phyloP scores from a whole-genome alignment of 2,888 invertebrate species.

The Meta bourneti region DNA sequence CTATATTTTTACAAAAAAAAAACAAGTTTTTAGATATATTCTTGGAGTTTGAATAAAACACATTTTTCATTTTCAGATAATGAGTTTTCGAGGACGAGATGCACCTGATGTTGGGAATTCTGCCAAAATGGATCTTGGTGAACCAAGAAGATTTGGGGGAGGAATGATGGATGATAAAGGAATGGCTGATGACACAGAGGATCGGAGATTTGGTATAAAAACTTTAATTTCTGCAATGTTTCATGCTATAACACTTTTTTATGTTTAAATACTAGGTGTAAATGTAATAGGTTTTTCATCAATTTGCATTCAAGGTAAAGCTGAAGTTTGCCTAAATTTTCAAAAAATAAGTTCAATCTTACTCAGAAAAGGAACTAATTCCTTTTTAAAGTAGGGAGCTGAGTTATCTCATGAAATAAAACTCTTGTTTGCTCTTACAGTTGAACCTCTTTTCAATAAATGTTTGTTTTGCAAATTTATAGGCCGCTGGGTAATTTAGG shows the following conservation, averaged over 20 bases:
- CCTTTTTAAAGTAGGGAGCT: too few relatives aligned
- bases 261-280: background rate
- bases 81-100: conserved; percentile 65
- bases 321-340: background rate
- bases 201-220: conserved; percentile 59
- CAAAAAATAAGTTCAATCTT: background rate
- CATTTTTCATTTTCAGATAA: conserved; percentile 12
- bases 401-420: too few relatives aligned
- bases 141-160: conserved; percentile 47
- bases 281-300: background rate
- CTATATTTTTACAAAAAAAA: too few relatives aligned
- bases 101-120: conserved; percentile 19
- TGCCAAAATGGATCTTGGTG: conserved; percentile 46
- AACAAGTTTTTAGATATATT: too few relatives aligned
- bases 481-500: too few relatives aligned
- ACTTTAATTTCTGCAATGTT: background rate
- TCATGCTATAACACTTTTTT: background rate
- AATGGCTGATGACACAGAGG: conserved; percentile 53
- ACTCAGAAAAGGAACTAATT: background rate
- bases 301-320: too few relatives aligned
- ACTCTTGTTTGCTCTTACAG: too few relatives aligned
- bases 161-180: conserved; percentile 27
- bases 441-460: too few relatives aligned
- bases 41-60: too few relatives aligned
- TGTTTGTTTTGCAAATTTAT: too few relatives aligned